Evolutionary conservation across 2,797 vertebrate species (phyloP).

Genomic region (Odontamblyopus rebecca): DNA sequence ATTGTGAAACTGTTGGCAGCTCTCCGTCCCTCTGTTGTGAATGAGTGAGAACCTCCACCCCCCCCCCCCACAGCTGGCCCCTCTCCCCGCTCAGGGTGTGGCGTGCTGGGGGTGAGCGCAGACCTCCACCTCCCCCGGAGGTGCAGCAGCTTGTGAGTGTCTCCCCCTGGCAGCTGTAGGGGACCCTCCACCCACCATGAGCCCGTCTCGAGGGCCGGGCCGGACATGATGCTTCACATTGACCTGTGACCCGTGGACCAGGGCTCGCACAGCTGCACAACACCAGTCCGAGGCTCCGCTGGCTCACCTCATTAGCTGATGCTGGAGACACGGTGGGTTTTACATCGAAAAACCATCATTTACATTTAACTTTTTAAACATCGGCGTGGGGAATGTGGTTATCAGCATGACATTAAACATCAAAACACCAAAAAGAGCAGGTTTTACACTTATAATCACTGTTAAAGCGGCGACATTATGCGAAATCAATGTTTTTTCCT

Average conservation of each 20-base stretch:
- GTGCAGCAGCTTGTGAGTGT: constrained; percentile 75
- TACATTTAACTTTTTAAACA: too few species aligned
- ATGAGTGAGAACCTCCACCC: not conserved
- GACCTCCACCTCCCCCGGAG: constrained; percentile 56
- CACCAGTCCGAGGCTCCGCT: not conserved
- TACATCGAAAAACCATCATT: too few species aligned
- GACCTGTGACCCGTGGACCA: constrained; percentile 61
- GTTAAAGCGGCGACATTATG: too few species aligned
- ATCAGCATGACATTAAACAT: too few species aligned
- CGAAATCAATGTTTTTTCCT: too few species aligned
- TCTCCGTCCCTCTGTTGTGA: too few species aligned
- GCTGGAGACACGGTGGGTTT: not conserved
- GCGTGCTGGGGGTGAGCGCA: constrained; percentile 48
- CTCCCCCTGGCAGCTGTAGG: constrained; percentile 81
- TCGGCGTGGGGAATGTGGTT: too few species aligned
- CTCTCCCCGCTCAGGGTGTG: constrained; percentile 46
- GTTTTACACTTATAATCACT: too few species aligned
- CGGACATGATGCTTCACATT: constrained; percentile 75
- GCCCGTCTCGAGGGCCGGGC: constrained; percentile 63
- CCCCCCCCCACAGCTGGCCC: constrained; percentile 34
- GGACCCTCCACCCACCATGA: constrained; percentile 60
- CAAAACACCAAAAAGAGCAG: too few species aligned
- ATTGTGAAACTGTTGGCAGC: too few species aligned
- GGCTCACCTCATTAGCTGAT: not conserved
- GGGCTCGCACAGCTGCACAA: not conserved